Evolutionary conservation across 2,888 invertebrate species (phyloP).

Genomic region (Mechanitis messenoides): DNA sequence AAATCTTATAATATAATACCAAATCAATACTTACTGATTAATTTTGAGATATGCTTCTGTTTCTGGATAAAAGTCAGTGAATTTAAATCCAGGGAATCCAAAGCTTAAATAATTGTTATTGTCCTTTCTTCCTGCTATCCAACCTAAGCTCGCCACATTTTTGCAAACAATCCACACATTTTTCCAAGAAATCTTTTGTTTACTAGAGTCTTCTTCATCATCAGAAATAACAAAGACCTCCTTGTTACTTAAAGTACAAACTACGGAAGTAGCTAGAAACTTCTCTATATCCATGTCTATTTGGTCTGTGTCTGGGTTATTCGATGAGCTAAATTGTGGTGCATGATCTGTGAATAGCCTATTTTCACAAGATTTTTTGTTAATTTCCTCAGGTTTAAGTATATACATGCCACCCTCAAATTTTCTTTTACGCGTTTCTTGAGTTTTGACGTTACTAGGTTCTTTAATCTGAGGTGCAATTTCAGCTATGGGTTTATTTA

Average conservation of each 20-base stretch:
- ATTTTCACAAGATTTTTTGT: constrained; percentile 41
- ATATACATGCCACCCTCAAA: constrained; percentile 51
- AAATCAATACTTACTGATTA: constrained; percentile 53
- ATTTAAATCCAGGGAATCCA: constrained; percentile 58
- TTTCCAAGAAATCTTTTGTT: constrained; percentile 24
- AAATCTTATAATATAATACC: neutral
- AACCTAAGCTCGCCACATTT: constrained; percentile 50
- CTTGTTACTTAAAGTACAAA: constrained; percentile 33
- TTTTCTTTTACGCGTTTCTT: constrained; percentile 28
- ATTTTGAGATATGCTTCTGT: constrained; percentile 53
- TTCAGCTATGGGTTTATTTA: constrained; percentile 38
- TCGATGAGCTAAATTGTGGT: constrained; percentile 8
- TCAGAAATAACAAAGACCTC: constrained; percentile 39
- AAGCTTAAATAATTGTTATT: constrained; percentile 45
- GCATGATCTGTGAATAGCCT: constrained; percentile 8
- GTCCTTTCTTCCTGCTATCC: constrained; percentile 47
- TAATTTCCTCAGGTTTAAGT: constrained; percentile 69
- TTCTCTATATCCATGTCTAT: constrained; percentile 45
- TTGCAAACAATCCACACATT: constrained; percentile 53
- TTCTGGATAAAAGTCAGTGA: constrained; percentile 48
- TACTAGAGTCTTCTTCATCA: constrained; percentile 32
- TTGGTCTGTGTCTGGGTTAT: constrained; percentile 15
- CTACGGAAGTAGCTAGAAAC: constrained; percentile 40
- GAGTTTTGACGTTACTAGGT: constrained; percentile 16
- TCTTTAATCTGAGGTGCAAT: constrained; percentile 49